Base-by-base conservation (phyloP, 2,888 invertebrate species). In the Calameuta pallipes region DNA sequence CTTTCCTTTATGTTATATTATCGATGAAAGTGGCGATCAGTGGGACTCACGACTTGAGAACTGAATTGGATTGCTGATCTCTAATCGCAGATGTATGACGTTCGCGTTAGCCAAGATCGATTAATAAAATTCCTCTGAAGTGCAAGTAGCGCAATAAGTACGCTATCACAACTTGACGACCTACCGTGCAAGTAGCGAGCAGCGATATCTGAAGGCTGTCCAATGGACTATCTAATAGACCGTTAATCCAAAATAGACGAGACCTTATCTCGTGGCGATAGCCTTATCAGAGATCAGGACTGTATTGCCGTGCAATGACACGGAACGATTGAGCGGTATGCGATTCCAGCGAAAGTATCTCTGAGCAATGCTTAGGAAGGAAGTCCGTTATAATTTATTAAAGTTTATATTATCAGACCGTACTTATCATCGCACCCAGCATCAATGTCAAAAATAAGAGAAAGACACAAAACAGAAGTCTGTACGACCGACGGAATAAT, bases 201-300 rank as follows among this genome's bases (percentile, higher is more conserved):
- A 68, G 41, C 73, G 76, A 76, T 76, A 76, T 37, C 41, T 31
- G 37, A 76, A 70, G 69, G 73, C 70, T 56, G 41, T 77, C 41
- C 36, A 73, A 74, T 74, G 41, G n/a, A 41, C 31, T 41, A 77
- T 77, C 34, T 73, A 77, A 56, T 77, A 77, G 76, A 77, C 33
- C 56, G 56, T 56, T 41, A 71, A 77, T 74, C 76, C 37, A 35
- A 77, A 77, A 71, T 56, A 34, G 73, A 77, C 30, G 35, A 30
- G 74, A 33, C 31, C 73, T 74, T 77, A 77, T 77, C 76, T 31
- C 71, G 12, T 31, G 75, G 77, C 69, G 75, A 79, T 78, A 70
- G 33, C 71, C 30, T 73, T 76, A 80, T 37, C 75, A 23, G 71
- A 71, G 15, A 71, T 34, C 12, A 3, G 9, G 31, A 73, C 73